Percentiles rank a stretch among this genome's conserved stretches.
Evolutionary conservation across 2,797 vertebrate species (phyloP).

Genomic region (Pachyuromys duprasi): DNA sequence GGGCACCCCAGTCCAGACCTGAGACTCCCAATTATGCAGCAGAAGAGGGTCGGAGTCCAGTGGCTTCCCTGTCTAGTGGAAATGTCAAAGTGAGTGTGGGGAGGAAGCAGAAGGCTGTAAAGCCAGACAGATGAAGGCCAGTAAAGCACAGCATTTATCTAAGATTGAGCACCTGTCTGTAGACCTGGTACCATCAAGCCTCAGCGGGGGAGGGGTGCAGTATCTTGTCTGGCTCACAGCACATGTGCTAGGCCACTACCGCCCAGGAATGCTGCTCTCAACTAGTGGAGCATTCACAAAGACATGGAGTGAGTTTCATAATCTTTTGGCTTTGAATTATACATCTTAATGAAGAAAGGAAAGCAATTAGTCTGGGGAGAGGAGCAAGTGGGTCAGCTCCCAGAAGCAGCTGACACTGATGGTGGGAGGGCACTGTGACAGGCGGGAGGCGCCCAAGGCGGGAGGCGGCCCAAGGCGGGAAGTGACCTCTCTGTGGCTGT

Average conservation of each 20-base stretch:
- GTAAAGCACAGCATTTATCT: too few relatives aligned
- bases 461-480: background rate
- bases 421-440: background rate
- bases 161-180: background rate
- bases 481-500: background rate
- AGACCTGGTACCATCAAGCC: background rate
- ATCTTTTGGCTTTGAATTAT: background rate
- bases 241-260: accelerated
- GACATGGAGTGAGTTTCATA: background rate
- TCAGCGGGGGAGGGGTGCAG: accelerated
- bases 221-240: background rate
- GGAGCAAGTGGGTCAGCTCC: background rate
- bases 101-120: background rate
- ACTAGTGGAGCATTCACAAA: background rate
- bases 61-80: background rate
- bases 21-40: background rate
- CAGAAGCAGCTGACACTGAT: too few relatives aligned
- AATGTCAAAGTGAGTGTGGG: background rate
- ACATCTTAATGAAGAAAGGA: background rate
- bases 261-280: background rate
- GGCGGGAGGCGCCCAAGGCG: background rate
- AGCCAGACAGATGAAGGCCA: background rate
- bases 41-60: background rate
- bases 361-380: background rate
- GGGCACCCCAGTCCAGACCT: background rate